Evolutionary conservation across 2,113 vertebrate species (phyloP).

Genomic region (Strix uralensis): DNA sequence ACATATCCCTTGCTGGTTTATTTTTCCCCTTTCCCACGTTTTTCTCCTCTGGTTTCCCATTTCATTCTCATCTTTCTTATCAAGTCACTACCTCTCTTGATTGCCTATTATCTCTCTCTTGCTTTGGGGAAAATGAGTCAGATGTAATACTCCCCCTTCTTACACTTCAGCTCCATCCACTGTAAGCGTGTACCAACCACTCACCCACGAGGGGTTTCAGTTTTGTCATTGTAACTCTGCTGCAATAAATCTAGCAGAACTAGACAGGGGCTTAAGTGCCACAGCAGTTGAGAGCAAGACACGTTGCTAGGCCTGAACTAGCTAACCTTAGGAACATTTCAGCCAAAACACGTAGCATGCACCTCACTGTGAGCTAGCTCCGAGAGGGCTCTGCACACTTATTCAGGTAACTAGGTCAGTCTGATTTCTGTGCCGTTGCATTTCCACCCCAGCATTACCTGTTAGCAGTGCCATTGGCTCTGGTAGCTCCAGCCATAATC

Average conservation of each 20-base stretch:
- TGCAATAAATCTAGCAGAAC: not conserved
- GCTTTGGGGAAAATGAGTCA: not conserved
- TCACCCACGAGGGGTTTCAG: accelerated
- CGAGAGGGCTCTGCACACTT: not conserved
- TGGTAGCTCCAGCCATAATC: not conserved
- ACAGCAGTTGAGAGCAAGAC: not conserved
- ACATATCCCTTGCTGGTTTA: not conserved
- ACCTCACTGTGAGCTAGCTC: not conserved
- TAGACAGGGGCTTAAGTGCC: not conserved
- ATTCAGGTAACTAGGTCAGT: not conserved
- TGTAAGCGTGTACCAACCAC: not conserved
- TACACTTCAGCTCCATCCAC: not conserved
- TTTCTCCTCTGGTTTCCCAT: not conserved
- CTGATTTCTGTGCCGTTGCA: not conserved
- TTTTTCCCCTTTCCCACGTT: not conserved
- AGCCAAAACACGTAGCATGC: accelerated
- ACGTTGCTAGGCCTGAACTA: not conserved
- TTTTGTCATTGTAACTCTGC: accelerated
- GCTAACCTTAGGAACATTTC: not conserved
- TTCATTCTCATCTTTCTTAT: not conserved
- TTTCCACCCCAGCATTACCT: not conserved
- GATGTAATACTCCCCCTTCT: not conserved
- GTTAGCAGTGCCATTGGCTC: not conserved
- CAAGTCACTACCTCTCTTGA: not conserved
- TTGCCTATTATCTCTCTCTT: not conserved